These are phyloP conservation scores for Botia kubotai DNA, from an alignment of 2,797 vertebrate genomes.

Conservation along the genomic window DNA sequence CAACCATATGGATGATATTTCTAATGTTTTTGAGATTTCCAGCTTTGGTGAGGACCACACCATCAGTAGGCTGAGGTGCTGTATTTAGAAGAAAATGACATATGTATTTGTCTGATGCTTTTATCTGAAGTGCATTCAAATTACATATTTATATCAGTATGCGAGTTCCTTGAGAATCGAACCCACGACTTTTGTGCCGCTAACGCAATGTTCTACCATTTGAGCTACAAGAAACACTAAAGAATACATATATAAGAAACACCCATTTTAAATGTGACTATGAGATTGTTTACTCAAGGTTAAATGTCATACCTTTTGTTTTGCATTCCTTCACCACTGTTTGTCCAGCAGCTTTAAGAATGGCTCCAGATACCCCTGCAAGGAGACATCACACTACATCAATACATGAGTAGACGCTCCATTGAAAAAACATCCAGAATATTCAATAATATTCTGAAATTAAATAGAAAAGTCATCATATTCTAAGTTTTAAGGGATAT, in stretches of 20 bases:
- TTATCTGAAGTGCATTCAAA: too few relatives aligned
- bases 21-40: conserved; percentile 63
- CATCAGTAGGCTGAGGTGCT: conserved; percentile 62
- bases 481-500: too few relatives aligned
- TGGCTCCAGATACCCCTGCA: conserved; percentile 69
- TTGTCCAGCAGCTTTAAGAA: conserved; percentile 67
- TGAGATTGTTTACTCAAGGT: not conserved
- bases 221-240: too few relatives aligned
- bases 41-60: conserved; percentile 63
- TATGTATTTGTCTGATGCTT: too few relatives aligned
- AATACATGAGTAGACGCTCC: not conserved
- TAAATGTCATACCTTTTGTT: conserved; percentile 56
- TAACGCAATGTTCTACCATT: too few relatives aligned
- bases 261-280: not conserved
- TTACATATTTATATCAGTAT: too few relatives aligned
- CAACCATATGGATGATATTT: conserved; percentile 70
- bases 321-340: conserved; percentile 65
- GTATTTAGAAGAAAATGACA: conserved; percentile 26
- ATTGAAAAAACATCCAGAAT: too few relatives aligned
- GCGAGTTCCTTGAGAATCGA: too few relatives aligned
- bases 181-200: too few relatives aligned
- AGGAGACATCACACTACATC: not conserved
- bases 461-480: too few relatives aligned
- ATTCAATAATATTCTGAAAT: too few relatives aligned
- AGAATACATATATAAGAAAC: too few relatives aligned